Percentiles rank a stretch among this genome's conserved stretches.
Conservation (phyloP, 2,113 vertebrate genomes). For the Lates calcarifer region DNA sequence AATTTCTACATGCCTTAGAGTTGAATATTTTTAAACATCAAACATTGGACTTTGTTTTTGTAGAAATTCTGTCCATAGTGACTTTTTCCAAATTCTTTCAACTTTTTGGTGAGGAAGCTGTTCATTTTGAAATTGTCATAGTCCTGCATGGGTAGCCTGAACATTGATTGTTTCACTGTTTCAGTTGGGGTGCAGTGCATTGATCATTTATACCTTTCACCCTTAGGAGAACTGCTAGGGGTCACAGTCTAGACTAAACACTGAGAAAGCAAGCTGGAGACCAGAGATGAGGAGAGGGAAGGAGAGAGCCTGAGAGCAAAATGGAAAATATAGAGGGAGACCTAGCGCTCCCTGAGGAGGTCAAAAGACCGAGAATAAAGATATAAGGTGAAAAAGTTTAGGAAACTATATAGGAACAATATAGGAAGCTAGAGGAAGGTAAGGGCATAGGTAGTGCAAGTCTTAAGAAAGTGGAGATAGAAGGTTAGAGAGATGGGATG, state of each 20-base stretch:
- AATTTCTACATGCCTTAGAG: neutral
- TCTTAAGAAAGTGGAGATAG: conserved; percentile 22
- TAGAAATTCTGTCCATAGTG: neutral
- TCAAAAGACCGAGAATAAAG: conserved; percentile 47
- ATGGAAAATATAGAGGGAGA: conserved; percentile 37
- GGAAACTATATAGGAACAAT: conserved; percentile 47
- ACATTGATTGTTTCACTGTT: conserved; percentile 27
- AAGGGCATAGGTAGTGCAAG: conserved; percentile 12
- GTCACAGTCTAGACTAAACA: conserved; percentile 34
- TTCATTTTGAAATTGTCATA: neutral
- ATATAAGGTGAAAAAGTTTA: conserved; percentile 52
- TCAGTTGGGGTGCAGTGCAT: conserved; percentile 16
- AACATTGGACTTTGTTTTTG: neutral
- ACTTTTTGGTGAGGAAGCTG: neutral
- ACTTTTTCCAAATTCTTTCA: neutral
- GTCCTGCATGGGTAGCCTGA: conserved; percentile 3
- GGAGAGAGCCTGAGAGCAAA: conserved; percentile 26
- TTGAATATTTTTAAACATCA: neutral
- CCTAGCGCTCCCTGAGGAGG: conserved; percentile 49
- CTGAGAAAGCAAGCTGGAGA: conserved; percentile 28
- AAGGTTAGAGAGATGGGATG: conserved; percentile 42
- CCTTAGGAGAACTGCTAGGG: conserved; percentile 8
- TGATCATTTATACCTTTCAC: conserved; percentile 36
- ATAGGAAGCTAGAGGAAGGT: conserved; percentile 30
- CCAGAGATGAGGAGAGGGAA: conserved; percentile 15